Conservation (phyloP, 2,797 vertebrate genomes). For the Sphaeramia orbicularis region DNA sequence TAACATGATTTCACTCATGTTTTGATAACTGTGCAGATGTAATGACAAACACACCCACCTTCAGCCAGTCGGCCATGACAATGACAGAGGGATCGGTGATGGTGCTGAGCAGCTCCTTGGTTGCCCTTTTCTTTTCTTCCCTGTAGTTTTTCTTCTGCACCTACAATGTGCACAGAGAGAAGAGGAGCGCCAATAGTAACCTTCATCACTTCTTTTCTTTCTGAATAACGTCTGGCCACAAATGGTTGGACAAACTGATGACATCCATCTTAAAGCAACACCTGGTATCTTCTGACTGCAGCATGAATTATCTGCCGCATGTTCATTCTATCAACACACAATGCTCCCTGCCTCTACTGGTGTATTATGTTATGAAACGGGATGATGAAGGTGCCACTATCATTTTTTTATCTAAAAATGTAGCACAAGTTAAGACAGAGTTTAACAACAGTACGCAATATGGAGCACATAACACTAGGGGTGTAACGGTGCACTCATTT, state of each 20-base stretch:
- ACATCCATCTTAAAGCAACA: constrained; percentile 18
- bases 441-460: not conserved
- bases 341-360: not conserved
- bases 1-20: too few species aligned
- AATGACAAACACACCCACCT: constrained; percentile 83
- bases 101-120: constrained; percentile 97
- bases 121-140: constrained; percentile 98
- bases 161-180: constrained; percentile 73
- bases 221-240: constrained; percentile 25
- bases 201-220: constrained; percentile 7
- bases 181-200: not conserved
- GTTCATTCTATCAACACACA: not conserved
- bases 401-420: not conserved
- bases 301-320: not conserved
- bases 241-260: not conserved
- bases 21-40: not conserved
- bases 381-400: not conserved
- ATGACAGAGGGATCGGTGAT: constrained; percentile 98
- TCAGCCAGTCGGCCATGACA: constrained; percentile 98
- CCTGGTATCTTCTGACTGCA: not conserved
- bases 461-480: not conserved
- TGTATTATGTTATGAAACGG: not conserved
- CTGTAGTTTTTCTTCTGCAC: constrained; percentile 99
- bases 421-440: not conserved
- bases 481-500: too few species aligned